Conservation (phyloP, 2,797 vertebrate genomes). For the Crenichthys baileyi region DNA sequence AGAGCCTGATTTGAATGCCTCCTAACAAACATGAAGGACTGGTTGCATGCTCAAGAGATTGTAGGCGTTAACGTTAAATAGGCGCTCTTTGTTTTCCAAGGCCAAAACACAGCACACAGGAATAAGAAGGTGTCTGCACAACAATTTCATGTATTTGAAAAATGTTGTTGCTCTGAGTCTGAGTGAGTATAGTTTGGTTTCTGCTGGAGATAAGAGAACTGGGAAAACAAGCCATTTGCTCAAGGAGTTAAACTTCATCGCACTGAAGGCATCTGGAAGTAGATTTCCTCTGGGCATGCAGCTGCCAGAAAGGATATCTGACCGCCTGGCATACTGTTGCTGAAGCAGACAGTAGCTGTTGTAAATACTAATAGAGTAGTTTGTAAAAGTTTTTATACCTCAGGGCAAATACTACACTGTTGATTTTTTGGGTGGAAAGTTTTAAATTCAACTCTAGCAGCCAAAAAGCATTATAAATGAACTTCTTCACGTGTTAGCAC, state of each 20-base stretch:
- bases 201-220: conserved; percentile 6
- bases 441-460: neutral
- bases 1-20: conserved; percentile 19
- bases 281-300: conserved; percentile 10
- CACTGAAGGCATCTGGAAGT: conserved; percentile 40
- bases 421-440: neutral
- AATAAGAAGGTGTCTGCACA: neutral
- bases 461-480: neutral
- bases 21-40: conserved; percentile 21
- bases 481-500: neutral
- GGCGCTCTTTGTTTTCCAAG: conserved; percentile 11
- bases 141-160: neutral
- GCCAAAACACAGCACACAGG: conserved; percentile 14
- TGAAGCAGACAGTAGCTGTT: conserved; percentile 14
- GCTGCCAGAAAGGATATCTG: conserved; percentile 15
- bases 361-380: conserved; percentile 16
- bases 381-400: neutral
- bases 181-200: neutral
- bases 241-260: conserved; percentile 4
- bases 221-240: conserved; percentile 20
- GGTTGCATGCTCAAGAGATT: neutral
- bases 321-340: neutral
- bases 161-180: neutral
- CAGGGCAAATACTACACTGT: neutral
- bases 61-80: conserved; percentile 10